Conservation (phyloP, 1,140 invertebrate genomes). For the Macrosteles quadrilineatus region DNA sequence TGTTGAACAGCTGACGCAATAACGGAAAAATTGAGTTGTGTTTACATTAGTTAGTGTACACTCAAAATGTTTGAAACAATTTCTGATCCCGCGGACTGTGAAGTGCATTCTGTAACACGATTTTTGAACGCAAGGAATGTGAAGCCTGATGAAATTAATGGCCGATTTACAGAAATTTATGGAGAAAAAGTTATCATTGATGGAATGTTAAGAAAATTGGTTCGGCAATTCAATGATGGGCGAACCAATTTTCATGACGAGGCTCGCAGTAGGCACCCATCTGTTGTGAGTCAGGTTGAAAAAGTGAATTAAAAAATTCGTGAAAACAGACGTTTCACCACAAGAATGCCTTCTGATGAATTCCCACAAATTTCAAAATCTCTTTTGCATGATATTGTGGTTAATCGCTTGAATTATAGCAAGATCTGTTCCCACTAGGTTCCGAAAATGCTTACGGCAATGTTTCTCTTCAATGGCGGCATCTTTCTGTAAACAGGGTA, state of each 20-base stretch:
- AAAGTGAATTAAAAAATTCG: conserved; percentile 31
- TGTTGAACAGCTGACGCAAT: conserved; percentile 33
- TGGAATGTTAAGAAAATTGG: conserved; percentile 36
- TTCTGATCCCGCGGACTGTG: conserved; percentile 32
- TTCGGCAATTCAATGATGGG: conserved; percentile 36
- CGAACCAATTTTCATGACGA: conserved; percentile 38
- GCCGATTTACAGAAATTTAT: conserved; percentile 33
- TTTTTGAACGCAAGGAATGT: conserved; percentile 29
- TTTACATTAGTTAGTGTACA: conserved; percentile 29
- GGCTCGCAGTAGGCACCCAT: conserved; percentile 34
- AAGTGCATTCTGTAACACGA: conserved; percentile 28
- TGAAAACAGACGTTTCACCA: conserved; percentile 31
- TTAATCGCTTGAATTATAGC: conserved; percentile 11
- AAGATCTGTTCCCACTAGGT: conserved; percentile 6
- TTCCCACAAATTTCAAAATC: conserved; percentile 26
- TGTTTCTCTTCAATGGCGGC: no score
- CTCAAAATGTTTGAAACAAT: conserved; percentile 28
- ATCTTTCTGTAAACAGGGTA: no score
- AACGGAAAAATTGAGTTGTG: conserved; percentile 27
- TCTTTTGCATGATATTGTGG: conserved; percentile 13
- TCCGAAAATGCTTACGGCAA: conserved; percentile 13
- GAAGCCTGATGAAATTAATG: conserved; percentile 32
- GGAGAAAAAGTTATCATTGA: conserved; percentile 36
- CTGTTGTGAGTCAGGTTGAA: conserved; percentile 36
- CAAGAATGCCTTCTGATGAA: conserved; percentile 26